Conservation (phyloP, 2,888 invertebrate genomes). For the Eupithecia abbreviata region DNA sequence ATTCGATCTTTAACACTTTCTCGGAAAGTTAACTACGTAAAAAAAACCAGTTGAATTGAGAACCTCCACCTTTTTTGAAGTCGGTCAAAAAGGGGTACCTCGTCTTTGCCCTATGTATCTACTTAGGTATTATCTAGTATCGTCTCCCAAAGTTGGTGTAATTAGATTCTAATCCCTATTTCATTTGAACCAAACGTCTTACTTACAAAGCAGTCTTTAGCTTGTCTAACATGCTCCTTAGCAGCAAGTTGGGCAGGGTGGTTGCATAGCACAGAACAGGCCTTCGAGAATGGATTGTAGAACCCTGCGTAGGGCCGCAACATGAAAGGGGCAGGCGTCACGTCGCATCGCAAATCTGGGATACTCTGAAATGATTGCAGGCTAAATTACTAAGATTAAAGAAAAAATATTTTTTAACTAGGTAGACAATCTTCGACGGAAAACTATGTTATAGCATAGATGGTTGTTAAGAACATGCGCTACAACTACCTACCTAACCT, state of each 20-base stretch:
- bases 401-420: background rate
- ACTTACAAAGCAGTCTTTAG: slow-evolving; percentile 88
- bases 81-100: too few species aligned
- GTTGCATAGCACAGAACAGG: slow-evolving; percentile 93
- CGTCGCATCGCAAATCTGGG: slow-evolving; percentile 83
- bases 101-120: too few species aligned
- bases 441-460: background rate
- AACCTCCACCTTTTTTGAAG: too few species aligned
- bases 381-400: background rate
- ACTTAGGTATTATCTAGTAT: too few species aligned
- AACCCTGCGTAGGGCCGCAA: slow-evolving; percentile 91
- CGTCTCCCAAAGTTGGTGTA: too few species aligned
- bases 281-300: slow-evolving; percentile 91
- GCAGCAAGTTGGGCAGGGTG: slow-evolving; percentile 91
- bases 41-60: too few species aligned
- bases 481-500: too few species aligned
- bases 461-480: background rate
- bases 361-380: slow-evolving; percentile 51
- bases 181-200: background rate
- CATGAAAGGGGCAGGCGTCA: slow-evolving; percentile 88
- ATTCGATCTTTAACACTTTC: too few species aligned
- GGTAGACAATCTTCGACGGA: background rate
- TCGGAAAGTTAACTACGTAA: too few species aligned
- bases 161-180: too few species aligned
- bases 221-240: slow-evolving; percentile 87